Base-by-base conservation (phyloP, 2,888 invertebrate species). In the Antheraea assamensis region DNA sequence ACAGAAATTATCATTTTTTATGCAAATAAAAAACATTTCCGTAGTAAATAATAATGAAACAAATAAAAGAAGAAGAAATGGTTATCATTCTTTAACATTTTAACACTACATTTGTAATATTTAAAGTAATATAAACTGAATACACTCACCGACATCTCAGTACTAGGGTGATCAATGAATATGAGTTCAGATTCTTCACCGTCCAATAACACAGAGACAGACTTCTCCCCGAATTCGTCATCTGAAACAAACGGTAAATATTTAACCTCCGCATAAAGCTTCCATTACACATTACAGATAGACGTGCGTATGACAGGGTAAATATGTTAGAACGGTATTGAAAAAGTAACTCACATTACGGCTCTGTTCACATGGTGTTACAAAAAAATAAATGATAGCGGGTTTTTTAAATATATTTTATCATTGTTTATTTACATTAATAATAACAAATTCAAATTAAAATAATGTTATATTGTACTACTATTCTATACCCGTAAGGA, bases 201-300 rank as follows among this genome's bases (percentile, higher is more conserved):
- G 79, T 98, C 98, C 77, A 98, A 92, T 66, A 98, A 92, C n/a
- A 98, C 96, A n/a, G 97, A 98, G 42, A 98, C 98, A 0, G 97
- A 97, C 88, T 98, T 97, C 92, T 98, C 98, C 0, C 98, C 98
- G 82, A 98, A 98, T 90, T 98, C 98, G 86, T 98, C 98, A 95
- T 98, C 98, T 98, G 96, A 78, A 97, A 97, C 91, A 92, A 94
- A 17, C n/a, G 58, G 71, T 49, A 35, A 55, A 27, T 31, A 64
- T 71, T 61, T n/a, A 15, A 74, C 31, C 30, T 55, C 10, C 64
- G 7, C 68, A n/a, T 70, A 15, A 31, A 30, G 64, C 49, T 68
- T 68, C 68, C 68, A 68, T 68, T 68, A 68, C 35, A 35, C 35
- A 13, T 68, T 68, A 31, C 4, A 35, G 35, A 35, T n/a, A 68